phyloP scores from a whole-genome alignment of 2,888 invertebrate species.

The Synergus itoensis region DNA sequence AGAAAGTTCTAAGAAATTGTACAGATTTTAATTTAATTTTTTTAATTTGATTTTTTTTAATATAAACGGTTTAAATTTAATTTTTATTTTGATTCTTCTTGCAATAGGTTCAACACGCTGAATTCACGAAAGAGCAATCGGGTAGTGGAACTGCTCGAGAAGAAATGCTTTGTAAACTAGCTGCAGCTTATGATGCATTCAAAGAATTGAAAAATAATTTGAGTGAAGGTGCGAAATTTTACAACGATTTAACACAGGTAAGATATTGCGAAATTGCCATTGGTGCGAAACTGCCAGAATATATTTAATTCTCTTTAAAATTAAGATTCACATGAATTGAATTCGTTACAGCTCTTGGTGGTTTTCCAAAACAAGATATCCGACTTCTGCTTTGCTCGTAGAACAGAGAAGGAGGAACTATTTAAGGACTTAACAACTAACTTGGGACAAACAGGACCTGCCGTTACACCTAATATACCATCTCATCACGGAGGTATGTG shows the following conservation, averaged over 20 bases:
- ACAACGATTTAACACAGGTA: conserved; percentile 93
- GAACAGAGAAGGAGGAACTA: conserved; percentile 99
- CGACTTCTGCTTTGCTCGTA: conserved; percentile 99
- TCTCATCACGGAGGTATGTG: conserved; percentile 79
- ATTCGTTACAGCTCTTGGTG: conserved; percentile 86
- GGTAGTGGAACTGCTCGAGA: conserved; percentile 83
- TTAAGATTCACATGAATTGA: neutral
- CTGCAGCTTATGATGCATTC: conserved; percentile 95
- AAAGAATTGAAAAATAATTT: conserved; percentile 94
- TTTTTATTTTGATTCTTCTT: neutral
- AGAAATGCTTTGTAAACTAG: conserved; percentile 89
- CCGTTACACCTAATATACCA: conserved; percentile 80
- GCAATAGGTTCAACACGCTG: conserved; percentile 77
- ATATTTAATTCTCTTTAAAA: conserved; percentile 1
- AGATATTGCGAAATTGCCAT: neutral
- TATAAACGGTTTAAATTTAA: too few relatives aligned
- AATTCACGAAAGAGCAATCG: conserved; percentile 79
- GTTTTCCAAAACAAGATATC: conserved; percentile 98
- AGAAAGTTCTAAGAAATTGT: too few relatives aligned
- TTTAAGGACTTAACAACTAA: conserved; percentile 95
- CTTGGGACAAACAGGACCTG: conserved; percentile 83
- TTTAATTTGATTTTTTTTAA: too few relatives aligned
- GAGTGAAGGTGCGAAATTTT: conserved; percentile 97
- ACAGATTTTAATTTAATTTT: too few relatives aligned
- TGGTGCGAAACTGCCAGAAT: neutral